Conservation (phyloP, 2,797 vertebrate species). For the Bufotes viridis region DNA sequence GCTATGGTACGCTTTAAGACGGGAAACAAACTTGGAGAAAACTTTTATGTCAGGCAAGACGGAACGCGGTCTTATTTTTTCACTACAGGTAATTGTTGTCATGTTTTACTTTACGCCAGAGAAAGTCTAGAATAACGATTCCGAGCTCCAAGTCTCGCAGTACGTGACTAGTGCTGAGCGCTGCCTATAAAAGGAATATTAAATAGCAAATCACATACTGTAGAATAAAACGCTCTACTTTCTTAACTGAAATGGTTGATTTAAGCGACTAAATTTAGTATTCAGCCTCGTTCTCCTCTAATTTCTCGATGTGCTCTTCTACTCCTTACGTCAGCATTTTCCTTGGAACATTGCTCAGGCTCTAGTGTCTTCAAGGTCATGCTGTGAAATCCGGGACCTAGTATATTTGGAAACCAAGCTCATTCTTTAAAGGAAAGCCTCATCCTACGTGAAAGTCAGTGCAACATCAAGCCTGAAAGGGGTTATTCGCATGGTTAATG, state of each 20-base stretch:
- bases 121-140: background rate
- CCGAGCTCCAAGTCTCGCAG: too few species aligned
- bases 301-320: background rate
- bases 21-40: conserved; percentile 88
- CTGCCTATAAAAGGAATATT: too few species aligned
- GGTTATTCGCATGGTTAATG: too few species aligned
- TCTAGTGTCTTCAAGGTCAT: background rate
- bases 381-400: background rate
- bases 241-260: background rate
- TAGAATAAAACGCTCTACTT: background rate
- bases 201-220: background rate
- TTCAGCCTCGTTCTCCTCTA: background rate
- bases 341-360: background rate
- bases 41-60: conserved; percentile 95
- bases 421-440: background rate
- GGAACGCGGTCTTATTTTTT: conserved; percentile 96
- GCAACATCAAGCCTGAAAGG: background rate
- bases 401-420: background rate
- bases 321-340: background rate
- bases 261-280: background rate
- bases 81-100: conserved; percentile 80
- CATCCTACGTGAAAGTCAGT: background rate
- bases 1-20: conserved; percentile 96
- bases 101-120: background rate
- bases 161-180: too few species aligned